Evolutionary conservation across 2,113 vertebrate genomes (phyloP).

Genomic region (Ellobius talpinus): DNA sequence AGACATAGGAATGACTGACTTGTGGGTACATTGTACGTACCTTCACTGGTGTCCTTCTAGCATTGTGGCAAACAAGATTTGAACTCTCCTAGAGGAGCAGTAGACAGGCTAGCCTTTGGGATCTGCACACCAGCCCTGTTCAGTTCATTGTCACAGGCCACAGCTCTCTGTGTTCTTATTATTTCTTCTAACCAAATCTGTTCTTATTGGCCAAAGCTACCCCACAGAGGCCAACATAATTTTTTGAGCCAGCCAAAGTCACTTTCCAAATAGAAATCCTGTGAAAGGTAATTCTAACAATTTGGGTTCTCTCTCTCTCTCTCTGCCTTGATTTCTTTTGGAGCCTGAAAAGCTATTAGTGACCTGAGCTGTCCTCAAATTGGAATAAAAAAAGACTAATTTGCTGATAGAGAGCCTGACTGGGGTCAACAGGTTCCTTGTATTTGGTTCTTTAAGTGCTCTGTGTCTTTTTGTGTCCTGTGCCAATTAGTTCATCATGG

Average conservation of each 20-base stretch:
- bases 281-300: constrained; percentile 23
- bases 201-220: constrained; percentile 13
- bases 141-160: background rate
- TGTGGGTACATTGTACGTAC: background rate
- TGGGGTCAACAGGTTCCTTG: constrained; percentile 64
- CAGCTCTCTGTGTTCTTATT: background rate
- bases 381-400: constrained; percentile 77
- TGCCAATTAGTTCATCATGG: constrained; percentile 56
- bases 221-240: constrained; percentile 27
- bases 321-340: background rate
- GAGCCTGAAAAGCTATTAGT: constrained; percentile 58
- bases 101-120: background rate
- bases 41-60: background rate
- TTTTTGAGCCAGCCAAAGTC: constrained; percentile 34
- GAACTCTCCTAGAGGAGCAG: background rate
- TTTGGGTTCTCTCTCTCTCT: background rate
- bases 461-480: constrained; percentile 65
- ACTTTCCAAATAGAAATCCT: constrained; percentile 66
- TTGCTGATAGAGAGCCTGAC: constrained; percentile 47
- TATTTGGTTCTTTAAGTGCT: constrained; percentile 73
- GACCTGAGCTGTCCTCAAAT: constrained; percentile 66
- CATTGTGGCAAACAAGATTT: background rate
- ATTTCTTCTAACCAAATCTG: constrained; percentile 15
- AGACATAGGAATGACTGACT: background rate
- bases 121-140: background rate